Evolutionary conservation across 2,888 invertebrate genomes (phyloP), one percentile per base, ranked within the genome.

Genomic region (Pardosa pseudoannulata): DNA sequence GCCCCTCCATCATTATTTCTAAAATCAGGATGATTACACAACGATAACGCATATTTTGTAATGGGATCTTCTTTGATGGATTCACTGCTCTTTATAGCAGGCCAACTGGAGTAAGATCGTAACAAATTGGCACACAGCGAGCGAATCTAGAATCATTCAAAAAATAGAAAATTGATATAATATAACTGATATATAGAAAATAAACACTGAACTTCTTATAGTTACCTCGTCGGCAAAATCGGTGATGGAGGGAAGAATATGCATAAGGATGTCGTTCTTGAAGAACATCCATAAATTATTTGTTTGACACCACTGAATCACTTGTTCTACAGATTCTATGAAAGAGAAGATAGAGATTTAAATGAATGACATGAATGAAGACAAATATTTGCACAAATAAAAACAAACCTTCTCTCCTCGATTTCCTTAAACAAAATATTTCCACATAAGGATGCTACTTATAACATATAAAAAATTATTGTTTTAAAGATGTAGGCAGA

Each of bases 1-100:
- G 93, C 93, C 13, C 94, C 94, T 91, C 94, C 94, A 89, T 93
- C 93, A 39, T 93, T 93, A 90, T 94, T 93, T 90, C 93, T 94
- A 89, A 94, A 94, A 90, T 94, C 94, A 88, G 93, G 93, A 89
- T 94, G 94, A 89, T 92, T 92, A 89, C 94, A 93, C 79, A 93
- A 91, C 62, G 90, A 90, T 13, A 93, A 89, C 79, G 93, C 93
- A 73, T 13, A 68, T 11, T 36, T 19, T 7, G 70, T 56, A 23
- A 56, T 11, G 11, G 23, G 1, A 23, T 7, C 19, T 23, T 5
- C 23, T 23, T 62, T 46, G 32, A 36, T 28, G 1, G 7, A 2
- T 31, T 50, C 46, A 31, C 46, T n/a, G 16, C 23, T 19, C 6
- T 41, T 13, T 2, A 65, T 39, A 23, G 27, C 16, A n/a, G 79